These are phyloP conservation scores for Trissonchulus sp. DNA, from an alignment of 2,888 invertebrate species.

Conservation along the genomic window DNA sequence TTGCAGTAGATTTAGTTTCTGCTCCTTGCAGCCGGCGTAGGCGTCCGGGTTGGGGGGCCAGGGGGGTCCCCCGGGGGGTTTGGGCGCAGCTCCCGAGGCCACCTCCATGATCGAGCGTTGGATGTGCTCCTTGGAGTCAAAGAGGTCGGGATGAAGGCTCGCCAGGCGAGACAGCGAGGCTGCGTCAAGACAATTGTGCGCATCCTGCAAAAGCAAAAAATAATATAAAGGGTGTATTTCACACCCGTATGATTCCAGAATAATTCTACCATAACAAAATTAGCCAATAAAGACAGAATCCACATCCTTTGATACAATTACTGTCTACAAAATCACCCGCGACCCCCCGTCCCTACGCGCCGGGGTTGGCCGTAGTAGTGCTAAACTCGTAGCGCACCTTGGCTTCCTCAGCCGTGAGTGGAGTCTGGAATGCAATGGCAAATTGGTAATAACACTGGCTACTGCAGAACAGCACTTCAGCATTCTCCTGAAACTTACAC, in stretches of 20 bases:
- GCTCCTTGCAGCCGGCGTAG: not conserved
- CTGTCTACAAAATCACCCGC: too few relatives aligned
- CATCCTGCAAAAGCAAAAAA: not conserved
- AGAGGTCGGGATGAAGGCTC: not conserved
- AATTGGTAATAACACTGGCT: constrained; percentile 81
- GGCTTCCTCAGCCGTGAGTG: constrained; percentile 6
- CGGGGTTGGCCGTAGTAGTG: too few relatives aligned
- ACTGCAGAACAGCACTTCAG: constrained; percentile 68
- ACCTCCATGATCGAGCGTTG: not conserved
- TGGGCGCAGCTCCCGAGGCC: not conserved
- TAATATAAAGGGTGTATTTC: not conserved
- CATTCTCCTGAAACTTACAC: constrained; percentile 45
- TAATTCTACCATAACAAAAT: too few relatives aligned
- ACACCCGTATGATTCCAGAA: too few relatives aligned
- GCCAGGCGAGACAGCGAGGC: not conserved
- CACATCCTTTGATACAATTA: too few relatives aligned
- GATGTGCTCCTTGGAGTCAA: not conserved
- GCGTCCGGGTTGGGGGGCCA: not conserved
- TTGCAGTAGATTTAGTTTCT: constrained; percentile 23
- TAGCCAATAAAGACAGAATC: too few relatives aligned
- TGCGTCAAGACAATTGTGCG: not conserved
- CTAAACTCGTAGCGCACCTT: not conserved
- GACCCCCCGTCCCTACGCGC: too few relatives aligned
- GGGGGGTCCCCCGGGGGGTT: not conserved
- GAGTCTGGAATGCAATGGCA: constrained; percentile 61